phyloP scores from a whole-genome alignment of 2,888 invertebrate species.

The Plutella xylostella region DNA sequence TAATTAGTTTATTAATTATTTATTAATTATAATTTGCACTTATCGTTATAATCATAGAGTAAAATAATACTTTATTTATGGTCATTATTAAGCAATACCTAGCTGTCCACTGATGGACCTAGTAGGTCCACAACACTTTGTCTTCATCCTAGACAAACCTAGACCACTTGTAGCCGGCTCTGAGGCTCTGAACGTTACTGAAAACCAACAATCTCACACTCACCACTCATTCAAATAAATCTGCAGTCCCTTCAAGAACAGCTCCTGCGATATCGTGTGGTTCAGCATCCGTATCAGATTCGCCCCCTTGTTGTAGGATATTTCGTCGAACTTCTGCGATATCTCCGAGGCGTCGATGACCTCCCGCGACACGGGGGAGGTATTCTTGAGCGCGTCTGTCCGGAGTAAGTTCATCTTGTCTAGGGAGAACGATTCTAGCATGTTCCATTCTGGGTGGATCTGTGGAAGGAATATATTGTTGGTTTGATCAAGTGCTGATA shows the following conservation, averaged over 20 bases:
- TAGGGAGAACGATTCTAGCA: slow-evolving; percentile 61
- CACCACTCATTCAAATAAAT: slow-evolving; percentile 68
- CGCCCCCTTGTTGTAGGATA: slow-evolving; percentile 69
- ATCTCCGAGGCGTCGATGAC: slow-evolving; percentile 68
- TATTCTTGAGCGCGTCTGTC: slow-evolving; percentile 64
- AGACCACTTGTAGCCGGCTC: too few relatives aligned
- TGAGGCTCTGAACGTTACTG: too few relatives aligned
- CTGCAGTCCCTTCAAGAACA: slow-evolving; percentile 64
- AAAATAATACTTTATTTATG: too few relatives aligned
- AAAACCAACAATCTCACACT: slow-evolving; percentile 23
- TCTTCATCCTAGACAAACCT: too few relatives aligned
- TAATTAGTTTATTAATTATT: too few relatives aligned
- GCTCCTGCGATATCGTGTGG: slow-evolving; percentile 57
- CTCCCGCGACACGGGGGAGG: slow-evolving; percentile 63
- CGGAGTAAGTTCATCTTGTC: slow-evolving; percentile 68
- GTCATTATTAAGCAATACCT: too few relatives aligned
- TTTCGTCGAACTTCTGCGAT: slow-evolving; percentile 71
- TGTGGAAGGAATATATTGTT: too few relatives aligned
- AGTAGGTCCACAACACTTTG: too few relatives aligned
- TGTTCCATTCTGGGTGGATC: slow-evolving; percentile 70
- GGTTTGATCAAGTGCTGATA: too few relatives aligned
- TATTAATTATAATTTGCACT: too few relatives aligned
- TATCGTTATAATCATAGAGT: too few relatives aligned
- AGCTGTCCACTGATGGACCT: too few relatives aligned
- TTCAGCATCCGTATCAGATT: slow-evolving; percentile 72